Evolutionary conservation across 2,113 vertebrate genomes (phyloP).

Genomic region (Paramisgurnus dabryanus): DNA sequence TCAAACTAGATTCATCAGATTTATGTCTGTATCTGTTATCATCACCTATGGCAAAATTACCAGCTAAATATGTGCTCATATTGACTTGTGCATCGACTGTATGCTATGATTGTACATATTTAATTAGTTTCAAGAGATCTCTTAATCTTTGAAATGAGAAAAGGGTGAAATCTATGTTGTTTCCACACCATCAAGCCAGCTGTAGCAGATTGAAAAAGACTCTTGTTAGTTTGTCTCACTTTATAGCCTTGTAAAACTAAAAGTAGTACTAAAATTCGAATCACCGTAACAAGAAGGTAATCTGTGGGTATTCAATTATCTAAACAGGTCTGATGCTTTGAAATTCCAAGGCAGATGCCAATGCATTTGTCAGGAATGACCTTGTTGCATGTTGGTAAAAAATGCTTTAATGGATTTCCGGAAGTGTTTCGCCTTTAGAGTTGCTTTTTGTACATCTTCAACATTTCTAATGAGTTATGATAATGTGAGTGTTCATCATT

Average conservation of each 20-base stretch:
- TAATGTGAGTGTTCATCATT: constrained; percentile 57
- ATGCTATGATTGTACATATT: not conserved
- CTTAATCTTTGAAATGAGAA: not conserved
- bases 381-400: constrained; percentile 29
- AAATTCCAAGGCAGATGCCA: not conserved
- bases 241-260: constrained; percentile 4
- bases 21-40: too few species aligned
- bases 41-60: too few species aligned
- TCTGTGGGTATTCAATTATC: constrained; percentile 8
- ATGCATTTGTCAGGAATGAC: constrained; percentile 23
- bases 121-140: constrained; percentile 1
- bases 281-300: not conserved
- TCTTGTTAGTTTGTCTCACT: not conserved
- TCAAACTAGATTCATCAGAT: not conserved
- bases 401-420: constrained; percentile 31
- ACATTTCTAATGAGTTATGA: constrained; percentile 64
- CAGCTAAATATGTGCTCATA: too few species aligned
- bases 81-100: too few species aligned
- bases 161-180: too few species aligned
- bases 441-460: constrained; percentile 44
- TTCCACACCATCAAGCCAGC: not conserved
- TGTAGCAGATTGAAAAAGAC: not conserved
- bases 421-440: constrained; percentile 39
- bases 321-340: not conserved
- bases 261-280: not conserved